These are phyloP conservation scores for Coptodon bakossiorum DNA, from an alignment of 2,113 vertebrate species.

Conservation along the genomic window DNA sequence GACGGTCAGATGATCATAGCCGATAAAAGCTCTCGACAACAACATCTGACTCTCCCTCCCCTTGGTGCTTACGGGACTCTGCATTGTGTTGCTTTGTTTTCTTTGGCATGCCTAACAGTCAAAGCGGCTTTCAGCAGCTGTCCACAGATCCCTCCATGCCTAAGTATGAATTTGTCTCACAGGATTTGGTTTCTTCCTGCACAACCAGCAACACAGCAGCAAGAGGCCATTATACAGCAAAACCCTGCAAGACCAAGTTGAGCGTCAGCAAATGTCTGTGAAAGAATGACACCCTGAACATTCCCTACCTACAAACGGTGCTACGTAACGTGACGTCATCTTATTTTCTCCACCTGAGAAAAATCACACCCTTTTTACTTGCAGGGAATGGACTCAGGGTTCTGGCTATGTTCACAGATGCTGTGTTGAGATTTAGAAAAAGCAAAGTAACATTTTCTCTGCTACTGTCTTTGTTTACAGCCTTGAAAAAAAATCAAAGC, in stretches of 20 bases:
- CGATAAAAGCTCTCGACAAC: not conserved
- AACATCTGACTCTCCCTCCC: conserved; percentile 5
- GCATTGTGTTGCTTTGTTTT: conserved; percentile 38
- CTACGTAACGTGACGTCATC: conserved; percentile 24
- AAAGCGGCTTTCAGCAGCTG: conserved; percentile 43
- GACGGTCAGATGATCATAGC: not conserved
- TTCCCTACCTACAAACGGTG: conserved; percentile 7
- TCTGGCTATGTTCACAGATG: not conserved
- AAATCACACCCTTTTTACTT: not conserved
- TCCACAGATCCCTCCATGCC: conserved; percentile 18
- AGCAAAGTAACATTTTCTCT: not conserved
- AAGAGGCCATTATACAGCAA: not conserved
- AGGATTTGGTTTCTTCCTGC: conserved; percentile 24
- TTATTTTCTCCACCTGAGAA: conserved; percentile 31
- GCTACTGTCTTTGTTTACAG: not conserved
- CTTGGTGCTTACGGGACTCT: not conserved
- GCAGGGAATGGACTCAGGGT: not conserved
- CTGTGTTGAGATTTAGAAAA: not conserved
- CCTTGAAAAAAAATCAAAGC: not conserved
- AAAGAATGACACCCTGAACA: conserved; percentile 1
- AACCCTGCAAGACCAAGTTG: not conserved
- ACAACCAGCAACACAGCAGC: not conserved
- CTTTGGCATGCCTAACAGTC: conserved; percentile 7
- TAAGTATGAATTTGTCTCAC: conserved; percentile 37
- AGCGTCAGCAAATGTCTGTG: conserved; percentile 15